phyloP scores from a whole-genome alignment of 2,113 vertebrate species.

The Eudyptes chrysolophus region DNA sequence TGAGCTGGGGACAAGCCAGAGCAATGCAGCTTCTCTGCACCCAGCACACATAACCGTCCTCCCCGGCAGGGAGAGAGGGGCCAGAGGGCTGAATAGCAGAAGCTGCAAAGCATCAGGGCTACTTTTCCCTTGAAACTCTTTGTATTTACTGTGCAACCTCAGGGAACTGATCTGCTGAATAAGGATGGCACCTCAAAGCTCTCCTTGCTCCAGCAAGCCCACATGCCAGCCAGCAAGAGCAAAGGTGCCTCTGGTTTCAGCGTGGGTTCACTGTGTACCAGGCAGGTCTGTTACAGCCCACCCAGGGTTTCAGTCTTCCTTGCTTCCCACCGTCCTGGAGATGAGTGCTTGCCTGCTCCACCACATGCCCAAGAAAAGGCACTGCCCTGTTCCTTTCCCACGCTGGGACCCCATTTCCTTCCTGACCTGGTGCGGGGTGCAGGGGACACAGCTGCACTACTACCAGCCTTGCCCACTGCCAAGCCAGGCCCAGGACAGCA shows the following conservation, averaged over 20 bases:
- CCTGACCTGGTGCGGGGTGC: background rate
- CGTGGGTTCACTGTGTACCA: background rate
- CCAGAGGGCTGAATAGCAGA: background rate
- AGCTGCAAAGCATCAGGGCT: background rate
- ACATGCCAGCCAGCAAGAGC: background rate
- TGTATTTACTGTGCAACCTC: no score
- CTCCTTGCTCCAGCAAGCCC: background rate
- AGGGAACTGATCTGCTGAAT: background rate
- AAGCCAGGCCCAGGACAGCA: background rate
- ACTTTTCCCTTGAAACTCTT: background rate
- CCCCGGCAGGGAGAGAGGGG: rapidly evolving
- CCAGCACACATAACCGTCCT: background rate
- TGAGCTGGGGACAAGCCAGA: background rate
- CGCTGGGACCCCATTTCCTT: background rate
- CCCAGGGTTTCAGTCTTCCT: background rate
- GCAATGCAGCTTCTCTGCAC: rapidly evolving
- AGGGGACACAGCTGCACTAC: background rate
- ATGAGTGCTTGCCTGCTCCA: background rate
- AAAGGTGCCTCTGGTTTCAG: background rate
- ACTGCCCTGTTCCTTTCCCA: background rate
- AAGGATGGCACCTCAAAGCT: background rate
- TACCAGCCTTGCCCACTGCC: background rate
- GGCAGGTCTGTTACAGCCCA: background rate
- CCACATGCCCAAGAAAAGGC: background rate
- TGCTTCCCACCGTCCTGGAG: background rate